These are phyloP conservation scores for Naso thynnoides DNA, from an alignment of 2,797 vertebrate species.

Conservation along the genomic window DNA sequence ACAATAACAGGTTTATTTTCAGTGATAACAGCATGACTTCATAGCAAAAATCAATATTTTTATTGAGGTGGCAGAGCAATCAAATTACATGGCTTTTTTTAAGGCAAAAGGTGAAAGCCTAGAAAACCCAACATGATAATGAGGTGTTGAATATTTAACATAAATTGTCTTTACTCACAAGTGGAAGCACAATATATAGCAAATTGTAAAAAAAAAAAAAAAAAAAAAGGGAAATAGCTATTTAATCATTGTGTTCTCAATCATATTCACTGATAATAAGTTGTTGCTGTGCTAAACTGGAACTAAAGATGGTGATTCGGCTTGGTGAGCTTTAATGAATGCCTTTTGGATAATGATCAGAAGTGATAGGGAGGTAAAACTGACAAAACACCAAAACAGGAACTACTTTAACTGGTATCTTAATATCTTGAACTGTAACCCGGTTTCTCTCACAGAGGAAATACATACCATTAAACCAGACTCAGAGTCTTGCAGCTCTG, in stretches of 20 bases:
- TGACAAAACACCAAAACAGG: not conserved
- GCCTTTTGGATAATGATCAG: not conserved
- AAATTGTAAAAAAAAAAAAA: slow-evolving; percentile 1
- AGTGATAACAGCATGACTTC: not conserved
- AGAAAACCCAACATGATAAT: slow-evolving; percentile 25
- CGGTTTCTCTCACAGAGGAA: not conserved
- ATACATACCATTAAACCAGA: no score
- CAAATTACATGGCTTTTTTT: not conserved
- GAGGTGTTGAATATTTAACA: slow-evolving; percentile 31
- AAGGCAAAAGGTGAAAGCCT: slow-evolving; percentile 14
- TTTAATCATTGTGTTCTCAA: not conserved
- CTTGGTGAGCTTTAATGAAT: not conserved
- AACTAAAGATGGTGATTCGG: not conserved
- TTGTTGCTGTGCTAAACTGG: not conserved
- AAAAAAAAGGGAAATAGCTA: not conserved
- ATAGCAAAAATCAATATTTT: not conserved
- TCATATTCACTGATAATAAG: not conserved
- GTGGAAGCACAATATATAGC: not conserved
- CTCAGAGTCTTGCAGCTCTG: not conserved
- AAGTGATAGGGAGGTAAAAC: not conserved
- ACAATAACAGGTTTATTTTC: not conserved
- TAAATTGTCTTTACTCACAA: slow-evolving; percentile 4
- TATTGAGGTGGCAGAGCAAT: not conserved
- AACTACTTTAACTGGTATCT: not conserved
- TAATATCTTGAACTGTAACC: not conserved